Base-by-base conservation (phyloP, 2,797 vertebrate species). In the Poeciliopsis gracilis region DNA sequence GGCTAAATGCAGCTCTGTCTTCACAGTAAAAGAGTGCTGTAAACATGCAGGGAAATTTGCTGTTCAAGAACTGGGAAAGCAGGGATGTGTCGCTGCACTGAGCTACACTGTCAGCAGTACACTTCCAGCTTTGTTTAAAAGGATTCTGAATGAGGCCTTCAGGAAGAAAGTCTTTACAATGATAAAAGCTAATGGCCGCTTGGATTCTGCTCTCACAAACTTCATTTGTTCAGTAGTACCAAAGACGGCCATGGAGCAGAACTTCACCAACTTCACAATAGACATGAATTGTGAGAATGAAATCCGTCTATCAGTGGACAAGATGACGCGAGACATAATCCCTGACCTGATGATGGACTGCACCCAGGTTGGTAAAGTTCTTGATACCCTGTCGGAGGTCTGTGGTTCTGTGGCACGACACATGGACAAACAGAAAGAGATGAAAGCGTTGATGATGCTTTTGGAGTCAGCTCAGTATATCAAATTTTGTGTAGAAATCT, bases 321-420 rank as follows among this genome's bases (percentile, higher is more conserved):
- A 45, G 36, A 45, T 82, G 16, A 78, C 53, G 0, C 73, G 1
- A 71, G 0, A n/a, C 5, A 69, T 13, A 0, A 75, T 78, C 73
- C 76, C 81, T 16, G 45, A 11, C 28, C 72, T 82, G 13, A 78
- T 78, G 81, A 63, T 71, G 36, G 77, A 78, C 11, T 75, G 66
- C 59, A 82, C 76, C 53, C 70, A 4, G 16, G 28, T 25, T 33
- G 30, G 5, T 1, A 78, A 78, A 20, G 38, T 45, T 0, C 45
- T 75, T 33, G 38, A 75, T 36, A 20, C 20, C 0, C 66, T 82
- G 33, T 72, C 81, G 71, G 53, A 1, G 0, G 18, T 75, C 15
- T 82, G 53, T 71, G 76, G 2, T 53, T 46, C 61, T 0, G 66
- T 82, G 69, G 43, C 1, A 16, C 66, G 75, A 8, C 76, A 74